These are phyloP conservation scores for Boloria euphrosyne DNA, from an alignment of 2,888 invertebrate genomes.

Conservation along the genomic window DNA sequence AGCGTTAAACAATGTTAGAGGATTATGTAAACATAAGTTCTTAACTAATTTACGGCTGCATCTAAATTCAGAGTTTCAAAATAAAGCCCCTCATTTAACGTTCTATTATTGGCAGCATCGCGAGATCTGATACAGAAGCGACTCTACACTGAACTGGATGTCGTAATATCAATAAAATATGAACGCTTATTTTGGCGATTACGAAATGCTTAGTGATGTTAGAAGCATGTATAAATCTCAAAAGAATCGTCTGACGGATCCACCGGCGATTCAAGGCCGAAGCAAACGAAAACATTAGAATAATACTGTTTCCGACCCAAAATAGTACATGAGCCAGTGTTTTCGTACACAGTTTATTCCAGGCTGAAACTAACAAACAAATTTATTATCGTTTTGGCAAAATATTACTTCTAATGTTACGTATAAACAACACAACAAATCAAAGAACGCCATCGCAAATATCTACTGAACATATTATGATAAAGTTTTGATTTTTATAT, in stretches of 20 bases:
- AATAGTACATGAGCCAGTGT: conserved; percentile 53
- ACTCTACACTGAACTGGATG: conserved; percentile 64
- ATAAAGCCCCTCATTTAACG: conserved; percentile 68
- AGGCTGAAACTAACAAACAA: conserved; percentile 5
- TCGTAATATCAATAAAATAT: conserved; percentile 80
- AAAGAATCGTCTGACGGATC: conserved; percentile 66
- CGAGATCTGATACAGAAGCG: conserved; percentile 53
- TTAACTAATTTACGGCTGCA: conserved; percentile 52
- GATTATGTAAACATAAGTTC: conserved; percentile 22
- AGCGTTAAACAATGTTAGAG: background rate
- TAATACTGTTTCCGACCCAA: conserved; percentile 64
- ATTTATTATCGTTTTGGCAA: background rate
- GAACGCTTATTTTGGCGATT: conserved; percentile 78
- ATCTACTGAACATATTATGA: too few relatives aligned
- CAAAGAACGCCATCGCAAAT: too few relatives aligned
- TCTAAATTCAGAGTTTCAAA: conserved; percentile 56
- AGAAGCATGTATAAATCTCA: conserved; percentile 66
- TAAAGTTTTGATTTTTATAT: too few relatives aligned
- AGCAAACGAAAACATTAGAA: conserved; percentile 58
- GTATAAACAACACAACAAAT: conserved; percentile 2
- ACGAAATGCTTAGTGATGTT: conserved; percentile 69
- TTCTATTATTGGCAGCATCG: conserved; percentile 65
- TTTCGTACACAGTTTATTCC: conserved; percentile 46
- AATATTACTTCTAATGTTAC: too few relatives aligned
- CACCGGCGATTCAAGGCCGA: conserved; percentile 68